Evolutionary conservation across 2,113 vertebrate genomes (phyloP).

Genomic region (Oreochromis spilurus): DNA sequence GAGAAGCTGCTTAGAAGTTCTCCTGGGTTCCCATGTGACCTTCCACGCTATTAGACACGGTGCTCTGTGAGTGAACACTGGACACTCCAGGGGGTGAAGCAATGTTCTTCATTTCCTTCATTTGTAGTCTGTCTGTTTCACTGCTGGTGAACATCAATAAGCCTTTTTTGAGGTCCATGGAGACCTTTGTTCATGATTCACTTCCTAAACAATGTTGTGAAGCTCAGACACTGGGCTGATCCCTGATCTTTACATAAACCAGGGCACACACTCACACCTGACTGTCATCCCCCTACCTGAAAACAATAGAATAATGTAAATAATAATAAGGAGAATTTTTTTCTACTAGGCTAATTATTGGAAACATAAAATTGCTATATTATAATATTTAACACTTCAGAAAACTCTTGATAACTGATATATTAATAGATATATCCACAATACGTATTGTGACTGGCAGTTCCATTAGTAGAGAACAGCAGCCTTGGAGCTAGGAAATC

Average conservation of each 20-base stretch:
- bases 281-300: background rate
- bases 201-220: background rate
- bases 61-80: background rate
- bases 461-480: background rate
- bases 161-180: background rate
- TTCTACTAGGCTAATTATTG: background rate
- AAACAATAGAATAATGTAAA: background rate
- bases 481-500: background rate
- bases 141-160: background rate
- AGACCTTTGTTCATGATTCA: background rate
- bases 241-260: background rate
- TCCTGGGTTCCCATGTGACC: background rate
- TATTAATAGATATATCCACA: background rate
- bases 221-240: background rate
- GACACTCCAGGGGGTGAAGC: background rate
- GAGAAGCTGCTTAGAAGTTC: background rate
- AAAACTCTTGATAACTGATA: background rate
- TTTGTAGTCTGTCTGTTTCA: background rate
- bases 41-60: background rate
- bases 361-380: background rate
- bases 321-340: background rate
- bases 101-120: background rate
- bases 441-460: background rate
- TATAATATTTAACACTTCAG: background rate
- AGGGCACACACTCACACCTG: background rate